A percentile compares a stretch with the other conserved stretches of the same genome.
These are phyloP conservation scores for Anhinga anhinga DNA, from an alignment of 2,113 vertebrate species.

Conservation along the genomic window DNA sequence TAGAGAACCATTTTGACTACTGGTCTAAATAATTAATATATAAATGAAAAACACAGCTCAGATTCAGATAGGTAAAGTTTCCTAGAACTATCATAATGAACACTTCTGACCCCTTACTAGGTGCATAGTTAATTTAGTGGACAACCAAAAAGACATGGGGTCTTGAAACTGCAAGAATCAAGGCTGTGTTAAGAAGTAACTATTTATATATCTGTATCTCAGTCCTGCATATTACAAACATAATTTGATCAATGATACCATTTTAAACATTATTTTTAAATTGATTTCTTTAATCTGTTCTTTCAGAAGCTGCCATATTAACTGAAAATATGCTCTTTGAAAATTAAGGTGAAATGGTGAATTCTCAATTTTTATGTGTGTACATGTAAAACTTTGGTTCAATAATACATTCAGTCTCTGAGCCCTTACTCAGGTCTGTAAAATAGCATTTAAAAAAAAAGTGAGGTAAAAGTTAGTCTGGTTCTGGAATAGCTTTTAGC, in stretches of 20 bases:
- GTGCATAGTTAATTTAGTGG: background rate
- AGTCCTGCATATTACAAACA: background rate
- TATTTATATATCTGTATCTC: background rate
- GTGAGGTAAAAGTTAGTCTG: background rate
- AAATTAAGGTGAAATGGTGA: background rate
- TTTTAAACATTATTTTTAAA: background rate
- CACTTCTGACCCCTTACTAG: background rate
- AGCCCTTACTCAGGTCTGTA: background rate
- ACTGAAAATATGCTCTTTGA: background rate
- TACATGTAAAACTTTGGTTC: background rate
- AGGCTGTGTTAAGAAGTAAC: background rate
- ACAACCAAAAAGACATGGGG: background rate
- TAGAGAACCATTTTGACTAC: background rate
- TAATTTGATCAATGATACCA: background rate
- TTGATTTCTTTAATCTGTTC: background rate
- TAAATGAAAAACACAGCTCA: background rate
- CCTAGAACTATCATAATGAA: background rate
- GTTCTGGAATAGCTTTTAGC: slow-evolving; percentile 2
- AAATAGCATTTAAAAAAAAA: background rate
- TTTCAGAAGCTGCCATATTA: background rate
- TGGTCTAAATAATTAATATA: background rate
- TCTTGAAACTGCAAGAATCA: background rate
- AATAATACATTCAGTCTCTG: background rate
- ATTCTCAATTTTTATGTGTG: background rate
- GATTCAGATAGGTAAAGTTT: background rate